Evolutionary conservation across 2,113 vertebrate genomes (phyloP).

Genomic region (Catagonus wagneri): DNA sequence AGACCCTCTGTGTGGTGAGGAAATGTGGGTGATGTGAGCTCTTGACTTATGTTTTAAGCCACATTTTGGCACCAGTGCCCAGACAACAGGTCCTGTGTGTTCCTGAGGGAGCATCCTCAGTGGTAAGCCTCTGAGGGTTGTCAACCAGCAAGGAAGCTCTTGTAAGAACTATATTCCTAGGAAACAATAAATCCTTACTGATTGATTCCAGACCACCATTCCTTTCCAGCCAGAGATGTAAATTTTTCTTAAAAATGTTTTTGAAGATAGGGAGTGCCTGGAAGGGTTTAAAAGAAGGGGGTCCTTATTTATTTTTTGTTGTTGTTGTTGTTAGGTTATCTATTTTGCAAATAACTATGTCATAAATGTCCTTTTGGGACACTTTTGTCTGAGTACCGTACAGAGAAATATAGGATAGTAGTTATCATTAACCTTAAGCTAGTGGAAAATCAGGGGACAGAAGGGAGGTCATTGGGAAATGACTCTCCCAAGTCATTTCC

Average conservation of each 20-base stretch:
- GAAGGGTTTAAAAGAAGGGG: constrained; percentile 31
- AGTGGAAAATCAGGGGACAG: not conserved
- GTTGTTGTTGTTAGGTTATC: not conserved
- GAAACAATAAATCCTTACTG: constrained; percentile 49
- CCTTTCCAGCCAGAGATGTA: constrained; percentile 5
- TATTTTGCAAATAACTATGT: not conserved
- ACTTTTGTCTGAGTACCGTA: not conserved
- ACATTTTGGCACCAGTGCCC: constrained; percentile 19
- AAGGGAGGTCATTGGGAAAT: not conserved
- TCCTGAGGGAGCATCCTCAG: not conserved
- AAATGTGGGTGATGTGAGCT: not conserved
- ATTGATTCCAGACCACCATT: constrained; percentile 56
- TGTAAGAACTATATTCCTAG: not conserved
- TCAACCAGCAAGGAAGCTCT: not conserved
- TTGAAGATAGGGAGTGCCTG: constrained; percentile 12
- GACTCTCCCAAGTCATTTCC: not conserved
- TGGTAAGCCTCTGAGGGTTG: not conserved
- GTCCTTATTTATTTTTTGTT: not conserved
- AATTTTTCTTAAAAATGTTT: constrained; percentile 64
- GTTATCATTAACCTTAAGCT: constrained; percentile 5
- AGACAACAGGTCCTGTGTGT: constrained; percentile 28
- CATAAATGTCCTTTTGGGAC: not conserved
- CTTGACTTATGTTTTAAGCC: not conserved
- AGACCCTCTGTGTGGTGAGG: not conserved
- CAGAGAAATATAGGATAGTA: constrained; percentile 11